These are phyloP conservation scores for Melopsittacus undulatus DNA, from an alignment of 2,797 vertebrate species.

Conservation along the genomic window DNA sequence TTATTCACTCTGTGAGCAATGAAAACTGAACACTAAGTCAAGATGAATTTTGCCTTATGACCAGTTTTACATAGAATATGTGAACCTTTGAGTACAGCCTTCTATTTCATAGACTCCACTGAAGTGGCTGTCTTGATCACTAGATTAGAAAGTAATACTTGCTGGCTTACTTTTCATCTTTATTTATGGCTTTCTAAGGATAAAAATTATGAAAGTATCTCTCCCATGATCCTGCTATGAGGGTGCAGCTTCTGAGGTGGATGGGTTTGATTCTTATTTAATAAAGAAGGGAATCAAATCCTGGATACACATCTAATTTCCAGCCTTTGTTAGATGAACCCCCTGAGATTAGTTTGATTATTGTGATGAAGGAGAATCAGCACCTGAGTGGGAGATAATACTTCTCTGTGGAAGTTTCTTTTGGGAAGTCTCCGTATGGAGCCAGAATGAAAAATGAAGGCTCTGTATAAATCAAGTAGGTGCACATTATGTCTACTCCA, in stretches of 20 bases:
- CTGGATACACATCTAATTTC: conserved; percentile 26
- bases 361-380: neutral
- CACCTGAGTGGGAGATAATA: neutral
- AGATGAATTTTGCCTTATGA: neutral
- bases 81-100: neutral
- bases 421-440: neutral
- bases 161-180: conserved; percentile 39
- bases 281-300: conserved; percentile 31
- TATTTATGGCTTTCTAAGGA: conserved; percentile 41
- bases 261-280: conserved; percentile 23
- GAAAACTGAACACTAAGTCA: neutral
- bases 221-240: neutral
- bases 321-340: neutral
- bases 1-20: neutral
- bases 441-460: neutral
- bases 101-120: neutral
- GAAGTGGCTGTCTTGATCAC: neutral
- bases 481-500: neutral
- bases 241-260: conserved; percentile 5
- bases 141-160: conserved; percentile 46
- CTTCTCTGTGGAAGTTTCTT: conserved; percentile 16
- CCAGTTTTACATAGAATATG: neutral
- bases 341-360: conserved; percentile 40
- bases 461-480: neutral
- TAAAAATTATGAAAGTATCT: conserved; percentile 45